Evolutionary conservation across 35 echinoderm and acorn worm species (phyloP).

Genomic region (Ophioderma brevispina): DNA sequence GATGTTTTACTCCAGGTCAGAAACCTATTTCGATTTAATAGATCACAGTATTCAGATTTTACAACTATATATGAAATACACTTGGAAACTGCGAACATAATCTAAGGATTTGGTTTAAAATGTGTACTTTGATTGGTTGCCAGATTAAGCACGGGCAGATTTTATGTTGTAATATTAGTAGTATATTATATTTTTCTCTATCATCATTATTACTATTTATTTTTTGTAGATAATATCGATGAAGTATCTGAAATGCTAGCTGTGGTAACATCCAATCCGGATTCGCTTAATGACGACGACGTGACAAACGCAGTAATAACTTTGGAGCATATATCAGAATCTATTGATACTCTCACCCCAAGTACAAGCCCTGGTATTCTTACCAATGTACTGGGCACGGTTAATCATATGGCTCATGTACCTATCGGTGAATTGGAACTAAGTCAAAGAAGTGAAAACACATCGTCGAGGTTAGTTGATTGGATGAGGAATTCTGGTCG

Average conservation of each 20-base stretch:
- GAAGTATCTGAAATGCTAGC: constrained; percentile 20
- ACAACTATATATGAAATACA: too few species aligned
- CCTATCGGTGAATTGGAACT: not conserved
- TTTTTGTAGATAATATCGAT: constrained; percentile 28
- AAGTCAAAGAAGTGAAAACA: constrained; percentile 38
- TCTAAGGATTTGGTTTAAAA: too few species aligned
- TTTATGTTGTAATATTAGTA: too few species aligned
- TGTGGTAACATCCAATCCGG: constrained; percentile 22
- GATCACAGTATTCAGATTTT: too few species aligned
- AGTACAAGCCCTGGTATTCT: constrained; percentile 14
- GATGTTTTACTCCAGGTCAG: too few species aligned
- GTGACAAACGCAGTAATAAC: constrained; percentile 43
- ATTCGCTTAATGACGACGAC: constrained; percentile 7
- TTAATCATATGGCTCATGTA: constrained; percentile 27
- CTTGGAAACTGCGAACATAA: too few species aligned
- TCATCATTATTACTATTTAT: too few species aligned
- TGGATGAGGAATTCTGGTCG: too few species aligned
- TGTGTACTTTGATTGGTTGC: too few species aligned
- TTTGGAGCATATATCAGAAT: constrained; percentile 25
- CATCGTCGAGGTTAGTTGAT: constrained; percentile 11
- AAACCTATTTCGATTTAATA: too few species aligned
- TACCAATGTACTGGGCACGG: constrained; percentile 14
- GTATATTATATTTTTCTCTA: too few species aligned
- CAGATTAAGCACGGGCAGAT: too few species aligned
- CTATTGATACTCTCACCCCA: not conserved